Conservation (phyloP, 1,140 invertebrate genomes). For the Delia radicum region DNA sequence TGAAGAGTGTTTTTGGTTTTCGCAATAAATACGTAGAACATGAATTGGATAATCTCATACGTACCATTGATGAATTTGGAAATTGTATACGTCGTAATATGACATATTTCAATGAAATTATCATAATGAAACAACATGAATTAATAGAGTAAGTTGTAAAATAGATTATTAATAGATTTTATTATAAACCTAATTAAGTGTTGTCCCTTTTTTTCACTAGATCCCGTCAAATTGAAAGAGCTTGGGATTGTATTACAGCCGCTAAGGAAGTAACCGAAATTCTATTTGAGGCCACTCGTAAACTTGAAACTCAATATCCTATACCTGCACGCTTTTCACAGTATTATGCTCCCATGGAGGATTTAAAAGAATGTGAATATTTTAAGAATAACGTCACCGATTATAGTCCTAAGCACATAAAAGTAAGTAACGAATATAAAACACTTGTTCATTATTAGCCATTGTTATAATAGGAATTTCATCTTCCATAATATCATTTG, state of each 20-base stretch:
- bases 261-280: conserved; percentile 53
- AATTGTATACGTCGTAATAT: conserved; percentile 53
- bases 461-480: no score
- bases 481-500: no score
- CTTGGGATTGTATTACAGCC: conserved; percentile 53
- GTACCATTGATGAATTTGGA: conserved; percentile 51
- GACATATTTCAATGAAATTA: conserved; percentile 54
- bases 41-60: conserved; percentile 46
- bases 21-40: conserved; percentile 50
- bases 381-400: conserved; percentile 54
- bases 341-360: conserved; percentile 51
- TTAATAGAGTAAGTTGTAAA: conserved; percentile 44
- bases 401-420: conserved; percentile 53
- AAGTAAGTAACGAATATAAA: no score
- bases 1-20: conserved; percentile 48
- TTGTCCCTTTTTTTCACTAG: conserved; percentile 33
- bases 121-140: conserved; percentile 52
- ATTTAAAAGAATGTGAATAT: conserved; percentile 52
- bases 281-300: conserved; percentile 50
- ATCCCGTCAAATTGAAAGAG: conserved; percentile 51
- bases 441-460: no score
- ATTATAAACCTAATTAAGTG: no score
- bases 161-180: background rate
- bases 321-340: conserved; percentile 41
- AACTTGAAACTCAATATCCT: conserved; percentile 46